Conservation (phyloP, 2,888 invertebrate genomes). For the Rhimphoctona megacephalus region DNA sequence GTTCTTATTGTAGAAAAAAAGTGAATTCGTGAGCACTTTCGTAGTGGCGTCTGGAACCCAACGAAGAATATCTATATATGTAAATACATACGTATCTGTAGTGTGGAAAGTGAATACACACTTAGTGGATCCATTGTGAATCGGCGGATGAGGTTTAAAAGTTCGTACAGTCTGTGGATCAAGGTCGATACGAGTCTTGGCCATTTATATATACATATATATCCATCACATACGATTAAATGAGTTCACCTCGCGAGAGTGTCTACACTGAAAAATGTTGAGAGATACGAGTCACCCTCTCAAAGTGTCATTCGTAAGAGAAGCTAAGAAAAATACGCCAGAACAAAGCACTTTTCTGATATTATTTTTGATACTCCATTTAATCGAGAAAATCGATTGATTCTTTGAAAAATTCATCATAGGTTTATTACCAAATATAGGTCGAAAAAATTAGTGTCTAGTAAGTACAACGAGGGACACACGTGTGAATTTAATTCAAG, state of each 20-base stretch:
- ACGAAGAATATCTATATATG: constrained; percentile 23
- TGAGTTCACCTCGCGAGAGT: constrained; percentile 62
- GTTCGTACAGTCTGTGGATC: constrained; percentile 61
- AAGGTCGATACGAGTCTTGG: constrained; percentile 63
- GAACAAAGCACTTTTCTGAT: constrained; percentile 21
- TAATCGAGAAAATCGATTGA: neutral
- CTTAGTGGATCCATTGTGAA: constrained; percentile 60
- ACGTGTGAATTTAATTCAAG: constrained; percentile 29
- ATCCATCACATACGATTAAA: constrained; percentile 44
- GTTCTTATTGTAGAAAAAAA: constrained; percentile 39
- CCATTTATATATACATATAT: constrained; percentile 32
- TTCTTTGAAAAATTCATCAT: constrained; percentile 8
- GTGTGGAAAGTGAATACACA: constrained; percentile 42
- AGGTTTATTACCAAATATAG: constrained; percentile 51
- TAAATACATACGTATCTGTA: constrained; percentile 16
- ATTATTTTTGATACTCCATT: constrained; percentile 4
- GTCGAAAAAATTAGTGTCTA: constrained; percentile 16
- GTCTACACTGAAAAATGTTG: constrained; percentile 45
- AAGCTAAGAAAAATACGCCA: constrained; percentile 12
- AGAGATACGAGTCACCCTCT: constrained; percentile 57
- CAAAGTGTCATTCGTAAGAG: constrained; percentile 36
- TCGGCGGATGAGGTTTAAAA: constrained; percentile 52
- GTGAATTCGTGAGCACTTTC: constrained; percentile 37
- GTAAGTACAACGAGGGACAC: constrained; percentile 7
- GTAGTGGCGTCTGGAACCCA: constrained; percentile 36